Base-by-base conservation (phyloP, 2,113 vertebrate genomes). In the Salminus brasiliensis region DNA sequence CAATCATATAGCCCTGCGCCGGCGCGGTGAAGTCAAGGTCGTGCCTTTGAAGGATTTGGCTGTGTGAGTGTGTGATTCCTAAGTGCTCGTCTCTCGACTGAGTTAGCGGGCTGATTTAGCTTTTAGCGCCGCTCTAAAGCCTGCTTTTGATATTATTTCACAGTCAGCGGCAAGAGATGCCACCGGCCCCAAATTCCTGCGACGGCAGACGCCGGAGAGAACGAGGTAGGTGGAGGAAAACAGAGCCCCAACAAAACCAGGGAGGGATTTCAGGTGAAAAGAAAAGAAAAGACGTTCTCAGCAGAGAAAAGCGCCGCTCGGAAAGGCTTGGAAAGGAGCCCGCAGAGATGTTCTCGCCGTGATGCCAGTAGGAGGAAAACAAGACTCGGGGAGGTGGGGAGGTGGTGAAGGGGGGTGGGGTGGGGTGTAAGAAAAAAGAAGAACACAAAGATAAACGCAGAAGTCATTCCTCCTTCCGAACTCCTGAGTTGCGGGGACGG, bases 391-490 rank as follows among this genome's bases (percentile, higher is more conserved):
- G 23, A 76, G 23, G 72, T 39, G 41, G 30, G 29, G n/a, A n/a
- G n/a, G n/a, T n/a, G n/a, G n/a, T n/a, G n/a, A n/a, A n/a, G n/a
- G n/a, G n/a, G n/a, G n/a, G n/a, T n/a, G 25, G 62, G 43, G 52
- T 16, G 3, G 36, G 53, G 18, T 53, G 59, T 41, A 30, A 49
- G 34, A 59, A 62, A 59, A 62, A 67, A 16, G 1, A 25, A 34
- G 36, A 85, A 63, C 43, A 47, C 66, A 59, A 45, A 78, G 69
- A 52, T 5, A 10, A 62, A 72, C 53, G 47, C 55, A 74, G 74
- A 81, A 81, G 74, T 81, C 74, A 74, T 63, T 76, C 71, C 72
- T 76, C 70, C 34, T 43, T 53, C 39, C 65, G 30, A 63, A 72
- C 69, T 25, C 16, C 52, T 15, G 32, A 47, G 67, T 55, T 18